These are phyloP conservation scores for Atta cephalotes DNA, from an alignment of 1,140 invertebrate genomes.

Conservation along the genomic window DNA sequence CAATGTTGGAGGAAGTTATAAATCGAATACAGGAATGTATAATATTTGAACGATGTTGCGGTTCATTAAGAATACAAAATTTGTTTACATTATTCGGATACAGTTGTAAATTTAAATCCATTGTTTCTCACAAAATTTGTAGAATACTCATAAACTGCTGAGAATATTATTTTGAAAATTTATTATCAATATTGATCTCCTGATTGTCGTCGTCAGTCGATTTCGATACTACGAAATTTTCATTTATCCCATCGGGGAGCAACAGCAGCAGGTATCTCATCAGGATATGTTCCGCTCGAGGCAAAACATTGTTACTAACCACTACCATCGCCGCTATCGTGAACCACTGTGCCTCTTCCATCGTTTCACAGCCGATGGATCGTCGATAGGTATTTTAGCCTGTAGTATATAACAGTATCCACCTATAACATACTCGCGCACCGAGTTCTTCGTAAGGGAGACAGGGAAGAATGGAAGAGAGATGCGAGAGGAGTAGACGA, in stretches of 20 bases:
- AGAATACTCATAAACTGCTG: not conserved
- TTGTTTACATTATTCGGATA: not conserved
- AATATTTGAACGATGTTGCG: not conserved
- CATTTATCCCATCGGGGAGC: slow-evolving; percentile 15
- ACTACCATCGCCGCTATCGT: slow-evolving; percentile 46
- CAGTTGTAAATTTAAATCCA: not conserved
- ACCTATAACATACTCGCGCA: slow-evolving; percentile 73
- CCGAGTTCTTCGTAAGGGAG: slow-evolving; percentile 54
- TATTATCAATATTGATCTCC: not conserved
- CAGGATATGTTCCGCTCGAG: slow-evolving; percentile 59
- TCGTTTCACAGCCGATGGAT: slow-evolving; percentile 72
- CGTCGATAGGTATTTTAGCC: slow-evolving; percentile 79
- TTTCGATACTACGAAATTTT: slow-evolving; percentile 4
- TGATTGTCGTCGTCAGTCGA: not conserved
- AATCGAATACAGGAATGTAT: not conserved
- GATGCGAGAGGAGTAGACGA: slow-evolving; percentile 48
- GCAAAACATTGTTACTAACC: slow-evolving; percentile 68
- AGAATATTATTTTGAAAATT: not conserved
- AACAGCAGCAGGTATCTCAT: slow-evolving; percentile 21
- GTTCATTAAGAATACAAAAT: not conserved
- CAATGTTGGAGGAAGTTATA: not conserved
- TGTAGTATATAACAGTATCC: slow-evolving; percentile 74
- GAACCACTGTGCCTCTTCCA: slow-evolving; percentile 36
- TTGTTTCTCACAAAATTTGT: not conserved
- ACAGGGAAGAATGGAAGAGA: slow-evolving; percentile 33